Conservation (phyloP, 2,888 invertebrate species). For the Elgonia sp. region DNA sequence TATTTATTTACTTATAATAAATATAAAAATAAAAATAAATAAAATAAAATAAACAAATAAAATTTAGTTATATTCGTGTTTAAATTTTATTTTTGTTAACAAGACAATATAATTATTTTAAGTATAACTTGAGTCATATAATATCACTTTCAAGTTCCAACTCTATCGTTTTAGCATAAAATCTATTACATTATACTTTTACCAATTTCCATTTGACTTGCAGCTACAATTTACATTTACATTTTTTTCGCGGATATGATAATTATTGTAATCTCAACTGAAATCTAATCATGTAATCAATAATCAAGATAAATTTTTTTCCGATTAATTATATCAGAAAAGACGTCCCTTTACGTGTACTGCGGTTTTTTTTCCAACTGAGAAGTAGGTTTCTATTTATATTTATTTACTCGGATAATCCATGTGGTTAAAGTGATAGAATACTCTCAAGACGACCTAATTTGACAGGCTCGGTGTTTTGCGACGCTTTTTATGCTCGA, state of each 20-base stretch:
- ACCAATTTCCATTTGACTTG: conserved; percentile 37
- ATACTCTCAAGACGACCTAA: conserved; percentile 17
- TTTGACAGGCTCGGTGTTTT: conserved; percentile 11
- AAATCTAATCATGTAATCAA: conserved; percentile 55
- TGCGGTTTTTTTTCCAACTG: not conserved
- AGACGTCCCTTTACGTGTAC: conserved; percentile 20
- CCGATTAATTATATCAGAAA: conserved; percentile 23
- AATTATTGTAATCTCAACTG: conserved; percentile 40
- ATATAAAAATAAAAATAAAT: too few relatives aligned
- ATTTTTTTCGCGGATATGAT: conserved; percentile 2
- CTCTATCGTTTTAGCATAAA: conserved; percentile 10
- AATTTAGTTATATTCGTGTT: not conserved
- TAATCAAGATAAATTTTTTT: conserved; percentile 44
- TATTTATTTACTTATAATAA: too few relatives aligned
- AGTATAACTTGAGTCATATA: not conserved
- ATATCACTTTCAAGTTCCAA: conserved; percentile 24
- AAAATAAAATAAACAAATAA: too few relatives aligned
- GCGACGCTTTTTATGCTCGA: not conserved
- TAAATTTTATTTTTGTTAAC: not conserved
- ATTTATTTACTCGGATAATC: not conserved
- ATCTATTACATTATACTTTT: conserved; percentile 38
- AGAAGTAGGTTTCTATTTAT: conserved; percentile 36
- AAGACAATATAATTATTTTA: not conserved
- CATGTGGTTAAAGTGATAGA: not conserved
- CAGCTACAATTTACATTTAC: conserved; percentile 41